A percentile compares a stretch with the other conserved stretches of the same genome.
Evolutionary conservation across 2,888 invertebrate genomes (phyloP).

Genomic region (Leptinotarsa tumamoca): DNA sequence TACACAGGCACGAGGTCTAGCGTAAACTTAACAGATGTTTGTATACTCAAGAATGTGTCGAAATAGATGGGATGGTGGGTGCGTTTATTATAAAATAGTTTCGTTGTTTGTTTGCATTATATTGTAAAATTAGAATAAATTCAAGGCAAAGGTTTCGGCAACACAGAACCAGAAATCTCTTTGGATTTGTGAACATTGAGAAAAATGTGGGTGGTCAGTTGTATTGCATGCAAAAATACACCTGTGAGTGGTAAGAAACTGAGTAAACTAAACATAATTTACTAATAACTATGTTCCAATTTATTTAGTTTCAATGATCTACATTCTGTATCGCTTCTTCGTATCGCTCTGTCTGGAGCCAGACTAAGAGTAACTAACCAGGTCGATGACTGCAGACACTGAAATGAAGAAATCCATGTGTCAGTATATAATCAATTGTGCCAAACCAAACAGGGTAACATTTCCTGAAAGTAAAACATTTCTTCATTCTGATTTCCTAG

Average conservation of each 20-base stretch:
- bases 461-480: too few species aligned
- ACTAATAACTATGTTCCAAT: too few species aligned
- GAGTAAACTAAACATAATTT: neutral
- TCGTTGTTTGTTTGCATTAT: slow-evolving; percentile 14
- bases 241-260: neutral
- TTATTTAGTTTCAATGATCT: too few species aligned
- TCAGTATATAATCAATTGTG: too few species aligned
- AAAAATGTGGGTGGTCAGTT: neutral
- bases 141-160: slow-evolving; percentile 12
- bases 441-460: too few species aligned
- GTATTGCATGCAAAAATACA: neutral
- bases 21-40: slow-evolving; percentile 8
- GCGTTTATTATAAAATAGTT: slow-evolving; percentile 10
- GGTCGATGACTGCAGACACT: too few species aligned
- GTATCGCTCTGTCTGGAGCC: too few species aligned
- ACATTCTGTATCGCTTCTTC: too few species aligned
- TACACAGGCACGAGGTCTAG: neutral
- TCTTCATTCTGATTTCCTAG: too few species aligned
- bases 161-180: neutral
- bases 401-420: too few species aligned
- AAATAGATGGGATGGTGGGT: neutral
- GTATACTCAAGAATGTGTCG: neutral
- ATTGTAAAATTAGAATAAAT: slow-evolving; percentile 6
- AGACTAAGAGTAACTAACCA: too few species aligned
- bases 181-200: neutral